Base-by-base conservation (phyloP, 2,113 vertebrate species). In the Malurus cyaneus region DNA sequence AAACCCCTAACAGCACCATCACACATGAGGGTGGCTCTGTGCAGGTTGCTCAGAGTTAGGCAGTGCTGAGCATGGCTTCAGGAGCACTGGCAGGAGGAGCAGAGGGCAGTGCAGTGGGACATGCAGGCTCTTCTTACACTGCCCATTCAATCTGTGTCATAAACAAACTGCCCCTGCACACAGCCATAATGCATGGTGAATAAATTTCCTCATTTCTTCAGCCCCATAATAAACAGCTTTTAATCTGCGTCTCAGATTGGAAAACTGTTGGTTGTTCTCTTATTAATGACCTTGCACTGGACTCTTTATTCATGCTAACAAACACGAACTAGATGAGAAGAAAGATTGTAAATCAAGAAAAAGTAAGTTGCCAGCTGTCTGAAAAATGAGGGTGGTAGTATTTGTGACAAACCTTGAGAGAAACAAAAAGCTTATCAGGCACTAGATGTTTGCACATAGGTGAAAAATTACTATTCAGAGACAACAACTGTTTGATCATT, bases 31-130 rank as follows among this genome's bases (percentile, higher is more conserved):
- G 39, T 46, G 39, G 18, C 57, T 5, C 1, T 80, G 34, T 18
- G 15, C 34, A 78, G 59, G 46, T 39, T 62, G 39, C 17, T 39
- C 7, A 19, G 52, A 80, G 31, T 31, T 36, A 16, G 0, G 18
- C 42, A 49, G 8, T 39, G 17, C 65, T 73, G n/a, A 60, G 28
- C 1, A 0, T 36, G 65, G 71, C n/a, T 21, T 57, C 1, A 1
- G 72, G 59, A 70, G 28, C 24, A n/a, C 21, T 3, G 0, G 18
- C 0, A 0, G 49, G 54, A 0, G 49, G 54, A 86, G 57, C 10
- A 5, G 18, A 39, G 23, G 26, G 8, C 29, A 13, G 19, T 20
- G 44, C 41, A 64, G 24, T 4, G 1, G 49, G 59, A 57, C 6
- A 39, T 77, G 17, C 18, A 21, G 59, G n/a, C 50, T 79, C 11